Evolutionary conservation across 2,113 vertebrate species (phyloP).

Genomic region (Aptenodytes forsteri): DNA sequence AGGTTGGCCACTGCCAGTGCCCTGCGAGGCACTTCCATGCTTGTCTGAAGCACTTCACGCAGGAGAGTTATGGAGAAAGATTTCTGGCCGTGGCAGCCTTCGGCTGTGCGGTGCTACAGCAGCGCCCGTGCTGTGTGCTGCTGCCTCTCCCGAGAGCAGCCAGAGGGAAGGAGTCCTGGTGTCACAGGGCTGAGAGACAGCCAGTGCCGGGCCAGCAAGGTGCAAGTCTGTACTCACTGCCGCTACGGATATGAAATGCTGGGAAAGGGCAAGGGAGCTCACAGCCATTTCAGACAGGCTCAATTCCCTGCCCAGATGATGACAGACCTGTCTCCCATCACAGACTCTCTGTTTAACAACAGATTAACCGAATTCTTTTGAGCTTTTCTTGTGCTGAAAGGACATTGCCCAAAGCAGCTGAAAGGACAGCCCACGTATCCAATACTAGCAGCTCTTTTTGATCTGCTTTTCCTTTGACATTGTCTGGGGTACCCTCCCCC

Average conservation of each 20-base stretch:
- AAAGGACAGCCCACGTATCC: neutral
- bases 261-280: neutral
- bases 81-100: neutral
- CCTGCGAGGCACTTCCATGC: neutral
- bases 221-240: neutral
- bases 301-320: neutral
- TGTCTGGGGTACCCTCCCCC: neutral
- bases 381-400: constrained; percentile 51
- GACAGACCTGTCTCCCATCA: constrained; percentile 9
- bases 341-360: constrained; percentile 13
- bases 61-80: neutral
- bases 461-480: constrained; percentile 1
- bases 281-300: neutral
- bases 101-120: rapidly evolving
- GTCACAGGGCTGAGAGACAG: neutral
- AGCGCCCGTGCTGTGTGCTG: rapidly evolving
- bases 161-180: neutral
- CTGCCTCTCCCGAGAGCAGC: neutral
- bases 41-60: neutral
- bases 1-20: rapidly evolving
- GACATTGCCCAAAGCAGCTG: neutral
- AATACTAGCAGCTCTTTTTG: constrained; percentile 9
- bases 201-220: neutral
- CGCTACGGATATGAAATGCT: neutral
- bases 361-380: constrained; percentile 43